phyloP scores from a whole-genome alignment of 2,113 vertebrate species.

The Leptosomus discolor region DNA sequence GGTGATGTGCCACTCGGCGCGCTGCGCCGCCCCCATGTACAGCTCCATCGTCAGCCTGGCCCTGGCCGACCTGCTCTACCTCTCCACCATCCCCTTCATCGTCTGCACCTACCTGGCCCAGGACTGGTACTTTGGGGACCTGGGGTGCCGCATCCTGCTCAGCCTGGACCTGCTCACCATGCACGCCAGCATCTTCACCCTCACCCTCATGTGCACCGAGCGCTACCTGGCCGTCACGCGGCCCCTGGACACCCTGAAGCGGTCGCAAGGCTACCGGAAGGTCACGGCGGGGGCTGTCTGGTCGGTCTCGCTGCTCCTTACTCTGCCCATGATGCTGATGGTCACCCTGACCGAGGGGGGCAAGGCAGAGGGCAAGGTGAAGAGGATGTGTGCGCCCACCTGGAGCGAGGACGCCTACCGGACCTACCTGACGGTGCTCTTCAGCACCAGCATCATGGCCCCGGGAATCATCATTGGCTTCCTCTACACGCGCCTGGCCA shows the following conservation, averaged over 20 bases:
- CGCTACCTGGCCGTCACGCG: slow-evolving; percentile 90
- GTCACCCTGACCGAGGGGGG: slow-evolving; percentile 77
- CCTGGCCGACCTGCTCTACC: slow-evolving; percentile 89
- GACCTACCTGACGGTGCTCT: slow-evolving; percentile 87
- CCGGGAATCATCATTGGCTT: slow-evolving; percentile 88
- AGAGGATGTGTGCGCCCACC: slow-evolving; percentile 86
- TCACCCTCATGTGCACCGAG: slow-evolving; percentile 91
- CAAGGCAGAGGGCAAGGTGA: slow-evolving; percentile 76
- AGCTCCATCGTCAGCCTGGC: slow-evolving; percentile 91
- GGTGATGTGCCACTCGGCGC: slow-evolving; percentile 89
- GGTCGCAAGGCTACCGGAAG: slow-evolving; percentile 84
- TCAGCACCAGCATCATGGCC: slow-evolving; percentile 91
- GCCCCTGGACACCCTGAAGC: slow-evolving; percentile 83
- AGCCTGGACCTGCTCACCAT: slow-evolving; percentile 92
- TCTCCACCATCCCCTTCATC: slow-evolving; percentile 92
- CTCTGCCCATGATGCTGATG: slow-evolving; percentile 91
- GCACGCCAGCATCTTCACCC: slow-evolving; percentile 93
- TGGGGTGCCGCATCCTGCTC: slow-evolving; percentile 87
- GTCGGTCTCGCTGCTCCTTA: slow-evolving; percentile 83
- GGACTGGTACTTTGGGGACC: slow-evolving; percentile 92
- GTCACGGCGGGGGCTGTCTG: slow-evolving; percentile 83
- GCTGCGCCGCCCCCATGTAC: slow-evolving; percentile 88
- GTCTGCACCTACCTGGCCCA: slow-evolving; percentile 90
- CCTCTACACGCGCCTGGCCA: slow-evolving; percentile 84
- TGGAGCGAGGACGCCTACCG: slow-evolving; percentile 83